Evolutionary conservation across 2,888 invertebrate genomes (phyloP), one percentile per base, ranked within the genome.

Genomic region (Neoascia interrupta): DNA sequence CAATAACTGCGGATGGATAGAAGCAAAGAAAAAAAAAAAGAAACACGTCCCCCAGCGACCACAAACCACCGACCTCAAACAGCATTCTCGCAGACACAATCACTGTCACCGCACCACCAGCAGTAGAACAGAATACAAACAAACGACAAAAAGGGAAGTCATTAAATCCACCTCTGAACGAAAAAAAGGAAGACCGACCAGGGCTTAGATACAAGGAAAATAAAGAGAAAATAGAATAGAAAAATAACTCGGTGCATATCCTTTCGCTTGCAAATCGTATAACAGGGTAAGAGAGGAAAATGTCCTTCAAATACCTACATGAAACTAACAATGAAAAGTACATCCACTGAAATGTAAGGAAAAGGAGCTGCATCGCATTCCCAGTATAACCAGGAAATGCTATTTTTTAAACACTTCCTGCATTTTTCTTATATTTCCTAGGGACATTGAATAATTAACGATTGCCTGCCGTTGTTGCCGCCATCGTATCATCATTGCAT

Each of bases 371-470:
- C 66, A 37, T 51, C 54, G 31, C 64, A 73, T 60, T 70, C 45
- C 41, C 15, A 51, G 66, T 28, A 16, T 21, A 56, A 56, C 34
- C 66, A 43, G 79, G 66, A 79, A 68, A 79, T 73, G 79, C 73
- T 56, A 79, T 79, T 79, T 79, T 79, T 72, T 73, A 73, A 79
- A 61, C 60, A 73, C 73, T 79, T 79, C 66, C 79, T 51, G 49
- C 11, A 23, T 26, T 39, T 41, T 61, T 49, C 66, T 54, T 21
- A 73, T 60, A 68, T 73, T 66, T 73, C 56, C 66, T 41, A 66
- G 66, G 79, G 79, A 79, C 79, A 73, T 73, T 79, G 73, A 73
- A 79, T 79, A 79, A 79, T 79, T 79, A 79, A 79, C 61, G 56
- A 73, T 68, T n/a, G n/a, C 66, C 54, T 49, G 36, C 70, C 43